Evolutionary conservation across 2,797 vertebrate species (phyloP).

Genomic region (Xiphophorus birchmanni): DNA sequence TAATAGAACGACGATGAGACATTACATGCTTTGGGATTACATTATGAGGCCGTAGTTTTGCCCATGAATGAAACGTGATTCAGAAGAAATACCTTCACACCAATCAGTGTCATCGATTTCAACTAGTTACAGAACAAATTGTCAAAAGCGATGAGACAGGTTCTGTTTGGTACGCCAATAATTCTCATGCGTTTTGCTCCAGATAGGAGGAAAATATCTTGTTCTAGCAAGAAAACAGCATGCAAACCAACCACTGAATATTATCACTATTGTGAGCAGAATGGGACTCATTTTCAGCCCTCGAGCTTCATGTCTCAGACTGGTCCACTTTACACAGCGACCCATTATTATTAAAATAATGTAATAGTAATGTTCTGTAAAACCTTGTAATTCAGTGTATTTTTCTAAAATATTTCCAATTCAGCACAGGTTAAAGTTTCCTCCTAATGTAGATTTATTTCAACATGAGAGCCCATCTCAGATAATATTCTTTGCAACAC

Average conservation of each 20-base stretch:
- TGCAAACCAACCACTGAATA: background rate
- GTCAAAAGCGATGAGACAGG: background rate
- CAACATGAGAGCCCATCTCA: too few relatives aligned
- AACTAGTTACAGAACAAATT: background rate
- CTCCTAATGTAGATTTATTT: too few relatives aligned
- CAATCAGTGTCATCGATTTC: background rate
- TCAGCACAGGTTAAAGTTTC: too few relatives aligned
- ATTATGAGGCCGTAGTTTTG: background rate
- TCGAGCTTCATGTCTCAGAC: too few relatives aligned
- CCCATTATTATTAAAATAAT: too few relatives aligned
- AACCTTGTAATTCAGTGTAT: too few relatives aligned
- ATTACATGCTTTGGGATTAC: slow-evolving; percentile 14
- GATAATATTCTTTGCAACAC: too few relatives aligned
- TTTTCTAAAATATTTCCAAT: too few relatives aligned
- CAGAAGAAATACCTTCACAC: slow-evolving; percentile 1
- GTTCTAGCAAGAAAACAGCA: background rate
- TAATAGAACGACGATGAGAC: slow-evolving; percentile 1
- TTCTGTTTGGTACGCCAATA: background rate
- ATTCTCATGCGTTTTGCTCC: background rate
- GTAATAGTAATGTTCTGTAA: too few relatives aligned
- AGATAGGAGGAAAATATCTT: background rate
- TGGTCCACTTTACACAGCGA: too few relatives aligned
- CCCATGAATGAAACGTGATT: background rate
- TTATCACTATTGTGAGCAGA: background rate
- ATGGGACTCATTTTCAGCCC: too few relatives aligned